Conservation (phyloP, 2,797 vertebrate genomes). For the Poecilia wingei region DNA sequence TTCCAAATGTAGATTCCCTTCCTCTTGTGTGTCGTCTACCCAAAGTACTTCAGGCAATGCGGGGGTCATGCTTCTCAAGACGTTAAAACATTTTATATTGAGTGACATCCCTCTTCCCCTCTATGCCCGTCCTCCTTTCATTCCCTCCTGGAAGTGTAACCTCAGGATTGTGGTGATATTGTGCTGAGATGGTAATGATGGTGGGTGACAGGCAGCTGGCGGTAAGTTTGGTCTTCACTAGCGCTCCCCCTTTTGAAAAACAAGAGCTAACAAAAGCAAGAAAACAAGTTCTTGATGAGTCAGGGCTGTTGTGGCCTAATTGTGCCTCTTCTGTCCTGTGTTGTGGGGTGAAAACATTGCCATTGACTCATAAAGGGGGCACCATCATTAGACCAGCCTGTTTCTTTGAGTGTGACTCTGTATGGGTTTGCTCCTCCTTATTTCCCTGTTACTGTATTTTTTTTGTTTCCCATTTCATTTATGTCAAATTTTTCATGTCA, state of each 20-base stretch:
- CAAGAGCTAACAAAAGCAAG: conserved; percentile 25
- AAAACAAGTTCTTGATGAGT: conserved; percentile 59
- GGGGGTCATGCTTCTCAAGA: conserved; percentile 59
- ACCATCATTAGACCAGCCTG: conserved; percentile 80
- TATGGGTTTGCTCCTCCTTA: conserved; percentile 62
- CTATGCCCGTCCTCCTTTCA: conserved; percentile 42
- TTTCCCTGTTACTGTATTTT: conserved; percentile 66
- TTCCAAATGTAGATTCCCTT: conserved; percentile 50
- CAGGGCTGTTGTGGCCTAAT: conserved; percentile 67
- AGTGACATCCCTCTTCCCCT: conserved; percentile 51
- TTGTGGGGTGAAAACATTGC: conserved; percentile 71
- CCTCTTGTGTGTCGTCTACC: conserved; percentile 57
- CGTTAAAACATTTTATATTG: conserved; percentile 51
- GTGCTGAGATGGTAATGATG: conserved; percentile 84
- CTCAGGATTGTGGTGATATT: conserved; percentile 78
- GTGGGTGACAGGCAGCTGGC: conserved; percentile 76
- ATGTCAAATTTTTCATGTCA: conserved; percentile 25
- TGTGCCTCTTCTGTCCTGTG: conserved; percentile 70
- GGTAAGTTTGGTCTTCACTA: conserved; percentile 82
- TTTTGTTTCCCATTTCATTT: conserved; percentile 68
- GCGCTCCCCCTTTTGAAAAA: conserved; percentile 61
- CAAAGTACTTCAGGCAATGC: conserved; percentile 57
- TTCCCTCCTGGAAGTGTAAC: conserved; percentile 72
- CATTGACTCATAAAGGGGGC: conserved; percentile 69
- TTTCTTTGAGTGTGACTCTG: conserved; percentile 55